Evolutionary conservation across 2,113 vertebrate species (phyloP).

Genomic region (Entelurus aequoreus): DNA sequence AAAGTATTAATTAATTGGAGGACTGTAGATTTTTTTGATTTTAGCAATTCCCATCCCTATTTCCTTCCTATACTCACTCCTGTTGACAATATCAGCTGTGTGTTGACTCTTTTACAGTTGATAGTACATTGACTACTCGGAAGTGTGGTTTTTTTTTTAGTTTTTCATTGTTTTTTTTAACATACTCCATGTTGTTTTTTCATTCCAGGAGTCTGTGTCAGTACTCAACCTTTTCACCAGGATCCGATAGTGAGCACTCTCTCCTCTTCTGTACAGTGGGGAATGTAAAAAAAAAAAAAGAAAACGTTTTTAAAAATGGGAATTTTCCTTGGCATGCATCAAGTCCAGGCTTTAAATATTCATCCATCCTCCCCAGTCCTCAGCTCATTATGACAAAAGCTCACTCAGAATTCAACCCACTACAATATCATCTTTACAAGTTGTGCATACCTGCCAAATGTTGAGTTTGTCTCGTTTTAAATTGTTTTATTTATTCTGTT

Average conservation of each 20-base stretch:
- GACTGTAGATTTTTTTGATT: too few species aligned
- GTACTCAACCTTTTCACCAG: conserved; percentile 93
- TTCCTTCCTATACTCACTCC: too few species aligned
- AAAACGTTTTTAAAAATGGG: conserved; percentile 4
- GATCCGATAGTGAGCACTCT: conserved; percentile 77
- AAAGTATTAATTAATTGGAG: too few species aligned
- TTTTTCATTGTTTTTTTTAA: background rate
- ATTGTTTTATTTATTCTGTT: conserved; percentile 35
- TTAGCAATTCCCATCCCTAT: too few species aligned
- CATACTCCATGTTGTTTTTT: background rate
- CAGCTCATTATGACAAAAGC: background rate
- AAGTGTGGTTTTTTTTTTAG: too few species aligned
- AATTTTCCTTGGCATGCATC: conserved; percentile 30
- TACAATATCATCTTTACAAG: conserved; percentile 13
- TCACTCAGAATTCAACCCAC: background rate
- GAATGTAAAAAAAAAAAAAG: background rate
- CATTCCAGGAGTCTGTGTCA: conserved; percentile 82
- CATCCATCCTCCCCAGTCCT: background rate
- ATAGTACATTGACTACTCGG: too few species aligned
- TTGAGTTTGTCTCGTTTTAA: conserved; percentile 48
- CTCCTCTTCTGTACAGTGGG: conserved; percentile 10
- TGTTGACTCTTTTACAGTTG: too few species aligned
- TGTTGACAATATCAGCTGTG: too few species aligned
- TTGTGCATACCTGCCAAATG: conserved; percentile 69
- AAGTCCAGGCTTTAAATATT: conserved; percentile 12